phyloP scores from a whole-genome alignment of 2,888 invertebrate species.

The Tupiocoris notatus region DNA sequence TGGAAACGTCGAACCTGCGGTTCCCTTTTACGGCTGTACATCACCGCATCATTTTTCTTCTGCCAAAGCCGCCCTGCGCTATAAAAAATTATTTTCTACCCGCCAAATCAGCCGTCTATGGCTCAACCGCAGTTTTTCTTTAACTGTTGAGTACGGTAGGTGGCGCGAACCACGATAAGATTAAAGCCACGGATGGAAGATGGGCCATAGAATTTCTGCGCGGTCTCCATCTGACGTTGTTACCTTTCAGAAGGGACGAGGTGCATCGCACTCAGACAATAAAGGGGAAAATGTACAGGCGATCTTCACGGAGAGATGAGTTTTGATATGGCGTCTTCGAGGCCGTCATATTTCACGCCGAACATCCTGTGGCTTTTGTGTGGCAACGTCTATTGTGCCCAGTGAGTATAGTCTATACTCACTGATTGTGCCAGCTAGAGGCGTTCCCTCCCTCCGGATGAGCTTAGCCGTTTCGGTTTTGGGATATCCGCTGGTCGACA shows the following conservation, averaged over 20 bases:
- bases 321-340: constrained; percentile 30
- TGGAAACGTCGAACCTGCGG: too few species aligned
- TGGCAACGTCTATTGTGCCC: constrained; percentile 29
- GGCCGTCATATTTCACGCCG: constrained; percentile 36
- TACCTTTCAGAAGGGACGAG: too few species aligned
- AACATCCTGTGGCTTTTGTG: constrained; percentile 13
- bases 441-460: too few species aligned
- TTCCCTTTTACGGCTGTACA: too few species aligned
- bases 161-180: constrained; percentile 11
- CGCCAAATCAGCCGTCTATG: too few species aligned
- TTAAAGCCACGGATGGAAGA: not conserved
- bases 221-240: constrained; percentile 4
- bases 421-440: too few species aligned
- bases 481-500: not conserved
- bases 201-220: constrained; percentile 4
- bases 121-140: not conserved
- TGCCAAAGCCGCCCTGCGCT: too few species aligned
- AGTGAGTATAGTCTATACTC: too few species aligned
- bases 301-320: constrained; percentile 37
- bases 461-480: not conserved
- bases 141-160: not conserved
- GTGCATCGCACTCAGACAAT: constrained; percentile 7
- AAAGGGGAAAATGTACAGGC: constrained; percentile 16
- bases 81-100: too few species aligned
- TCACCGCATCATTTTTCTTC: too few species aligned